phyloP scores from a whole-genome alignment of 2,888 invertebrate species.

The Cheilosia urbana region DNA sequence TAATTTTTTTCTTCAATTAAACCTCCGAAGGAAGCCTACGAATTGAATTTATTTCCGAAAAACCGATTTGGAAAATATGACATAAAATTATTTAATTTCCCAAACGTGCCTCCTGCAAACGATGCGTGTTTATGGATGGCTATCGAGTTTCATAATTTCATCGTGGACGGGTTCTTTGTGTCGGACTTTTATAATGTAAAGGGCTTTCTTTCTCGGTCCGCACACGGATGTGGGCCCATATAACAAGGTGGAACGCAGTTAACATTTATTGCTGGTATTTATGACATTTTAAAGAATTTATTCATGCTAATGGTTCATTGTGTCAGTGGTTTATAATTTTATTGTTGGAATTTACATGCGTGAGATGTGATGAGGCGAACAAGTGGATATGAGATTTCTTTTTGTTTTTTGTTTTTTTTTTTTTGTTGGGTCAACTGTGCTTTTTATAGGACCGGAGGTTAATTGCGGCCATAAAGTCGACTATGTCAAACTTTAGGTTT shows the following conservation, averaged over 20 bases:
- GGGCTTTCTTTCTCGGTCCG: background rate
- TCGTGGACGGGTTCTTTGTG: slow-evolving; percentile 13
- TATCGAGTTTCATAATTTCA: slow-evolving; percentile 62
- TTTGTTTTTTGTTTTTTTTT: no score
- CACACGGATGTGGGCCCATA: slow-evolving; percentile 17
- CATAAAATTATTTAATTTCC: slow-evolving; percentile 73
- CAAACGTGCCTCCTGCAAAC: slow-evolving; percentile 51
- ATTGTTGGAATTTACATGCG: slow-evolving; percentile 26
- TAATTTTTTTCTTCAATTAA: slow-evolving; percentile 31
- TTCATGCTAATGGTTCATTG: slow-evolving; percentile 63
- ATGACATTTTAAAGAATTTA: slow-evolving; percentile 58
- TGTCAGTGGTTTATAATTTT: slow-evolving; percentile 62
- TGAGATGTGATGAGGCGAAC: background rate
- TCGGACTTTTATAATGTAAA: background rate
- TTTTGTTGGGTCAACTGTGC: no score
- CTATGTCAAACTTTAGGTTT: no score
- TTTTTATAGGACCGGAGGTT: no score
- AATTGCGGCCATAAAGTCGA: no score
- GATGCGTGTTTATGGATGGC: slow-evolving; percentile 58
- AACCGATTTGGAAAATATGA: slow-evolving; percentile 55
- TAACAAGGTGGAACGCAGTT: slow-evolving; percentile 30
- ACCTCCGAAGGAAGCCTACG: slow-evolving; percentile 20
- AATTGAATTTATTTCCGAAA: slow-evolving; percentile 37
- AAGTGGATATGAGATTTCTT: no score
- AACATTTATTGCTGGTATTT: slow-evolving; percentile 51